Evolutionary conservation across 2,113 vertebrate genomes (phyloP).

Genomic region (Anguilla rostrata): DNA sequence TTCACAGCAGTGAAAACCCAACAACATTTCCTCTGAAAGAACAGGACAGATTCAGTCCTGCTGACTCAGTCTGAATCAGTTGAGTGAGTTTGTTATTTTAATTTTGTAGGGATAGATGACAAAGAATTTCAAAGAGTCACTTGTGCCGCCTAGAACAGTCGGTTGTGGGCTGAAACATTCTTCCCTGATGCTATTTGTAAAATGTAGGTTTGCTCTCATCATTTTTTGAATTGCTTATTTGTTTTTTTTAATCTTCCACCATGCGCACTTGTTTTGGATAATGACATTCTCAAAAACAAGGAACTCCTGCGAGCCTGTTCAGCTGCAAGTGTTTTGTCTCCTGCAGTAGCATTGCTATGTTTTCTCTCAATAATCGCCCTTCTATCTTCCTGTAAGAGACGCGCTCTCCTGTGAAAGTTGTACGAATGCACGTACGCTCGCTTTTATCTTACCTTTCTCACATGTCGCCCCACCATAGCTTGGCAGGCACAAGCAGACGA

Average conservation of each 20-base stretch:
- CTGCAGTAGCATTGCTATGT: not conserved
- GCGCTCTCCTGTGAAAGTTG: not conserved
- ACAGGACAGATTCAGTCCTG: not conserved
- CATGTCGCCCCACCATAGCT: slow-evolving; percentile 90
- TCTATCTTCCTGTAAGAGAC: not conserved
- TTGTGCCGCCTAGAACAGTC: too few relatives aligned
- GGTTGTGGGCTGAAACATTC: too few relatives aligned
- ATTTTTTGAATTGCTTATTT: too few relatives aligned
- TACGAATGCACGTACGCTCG: not conserved
- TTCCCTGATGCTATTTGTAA: too few relatives aligned
- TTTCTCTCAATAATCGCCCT: too few relatives aligned
- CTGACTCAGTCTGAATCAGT: not conserved
- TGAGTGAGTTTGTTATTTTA: not conserved
- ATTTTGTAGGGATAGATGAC: not conserved
- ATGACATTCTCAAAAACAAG: too few relatives aligned
- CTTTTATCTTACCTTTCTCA: slow-evolving; percentile 81
- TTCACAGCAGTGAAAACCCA: not conserved
- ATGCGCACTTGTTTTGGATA: too few relatives aligned
- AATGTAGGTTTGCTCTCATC: too few relatives aligned
- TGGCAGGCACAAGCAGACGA: slow-evolving; percentile 90
- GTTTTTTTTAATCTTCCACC: too few relatives aligned
- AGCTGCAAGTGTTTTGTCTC: not conserved
- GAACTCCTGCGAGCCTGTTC: too few relatives aligned
- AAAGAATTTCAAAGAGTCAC: too few relatives aligned
- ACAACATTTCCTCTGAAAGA: not conserved